Percentiles rank a stretch among this genome's conserved stretches.
phyloP scores from a whole-genome alignment of 2,797 vertebrate species.

The Onychomys leucogaster region DNA sequence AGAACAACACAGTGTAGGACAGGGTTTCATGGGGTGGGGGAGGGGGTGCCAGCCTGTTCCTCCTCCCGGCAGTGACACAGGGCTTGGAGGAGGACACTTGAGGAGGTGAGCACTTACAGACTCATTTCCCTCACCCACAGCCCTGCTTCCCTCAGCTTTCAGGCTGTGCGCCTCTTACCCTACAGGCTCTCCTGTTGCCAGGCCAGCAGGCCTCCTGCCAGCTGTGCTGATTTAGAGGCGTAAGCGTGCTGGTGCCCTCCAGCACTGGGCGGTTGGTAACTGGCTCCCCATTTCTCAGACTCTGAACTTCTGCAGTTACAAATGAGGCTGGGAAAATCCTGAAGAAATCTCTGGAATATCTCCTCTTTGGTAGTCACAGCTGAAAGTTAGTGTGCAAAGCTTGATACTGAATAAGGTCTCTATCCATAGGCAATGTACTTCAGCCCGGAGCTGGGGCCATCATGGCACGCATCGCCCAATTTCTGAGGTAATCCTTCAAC shows the following conservation, averaged over 20 bases:
- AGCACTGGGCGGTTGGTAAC: not conserved
- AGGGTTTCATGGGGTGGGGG: too few species aligned
- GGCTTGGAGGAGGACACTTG: not conserved
- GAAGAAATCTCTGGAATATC: not conserved
- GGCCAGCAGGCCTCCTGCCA: not conserved
- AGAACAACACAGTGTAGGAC: too few species aligned
- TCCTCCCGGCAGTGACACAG: too few species aligned
- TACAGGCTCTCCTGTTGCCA: not conserved
- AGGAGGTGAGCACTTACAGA: not conserved
- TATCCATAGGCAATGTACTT: conserved; percentile 93
- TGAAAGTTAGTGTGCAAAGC: not conserved
- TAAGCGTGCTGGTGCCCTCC: not conserved
- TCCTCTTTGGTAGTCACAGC: not conserved
- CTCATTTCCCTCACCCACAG: not conserved
- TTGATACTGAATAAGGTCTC: conserved; percentile 55
- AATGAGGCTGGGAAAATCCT: not conserved
- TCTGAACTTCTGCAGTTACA: not conserved
- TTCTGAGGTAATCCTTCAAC: conserved; percentile 91
- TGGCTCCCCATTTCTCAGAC: not conserved
- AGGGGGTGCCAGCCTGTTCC: not conserved
- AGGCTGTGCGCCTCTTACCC: not conserved
- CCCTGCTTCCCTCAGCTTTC: not conserved
- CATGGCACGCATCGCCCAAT: conserved; percentile 93
- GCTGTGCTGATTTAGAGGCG: not conserved
- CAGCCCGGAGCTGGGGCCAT: conserved; percentile 95